phyloP scores from a whole-genome alignment of 2,113 vertebrate genomes.

The Chionomys nivalis region DNA sequence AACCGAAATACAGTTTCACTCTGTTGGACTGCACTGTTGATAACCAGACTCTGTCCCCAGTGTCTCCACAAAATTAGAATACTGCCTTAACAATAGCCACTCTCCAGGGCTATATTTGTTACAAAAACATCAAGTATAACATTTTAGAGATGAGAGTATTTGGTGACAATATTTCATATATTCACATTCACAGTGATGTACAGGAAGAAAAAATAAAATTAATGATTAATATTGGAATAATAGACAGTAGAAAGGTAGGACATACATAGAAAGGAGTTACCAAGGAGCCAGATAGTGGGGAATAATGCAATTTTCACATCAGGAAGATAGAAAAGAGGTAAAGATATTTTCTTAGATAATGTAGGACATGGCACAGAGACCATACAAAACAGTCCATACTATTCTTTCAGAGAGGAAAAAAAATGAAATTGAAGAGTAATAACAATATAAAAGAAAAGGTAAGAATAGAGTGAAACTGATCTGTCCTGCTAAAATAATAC shows the following conservation, averaged over 20 bases:
- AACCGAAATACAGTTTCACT: neutral
- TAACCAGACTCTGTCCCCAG: neutral
- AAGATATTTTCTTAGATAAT: neutral
- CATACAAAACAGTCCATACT: neutral
- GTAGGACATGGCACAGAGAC: neutral
- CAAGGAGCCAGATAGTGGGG: accelerated
- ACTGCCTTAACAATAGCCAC: neutral
- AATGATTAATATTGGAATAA: no score
- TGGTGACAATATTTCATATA: neutral
- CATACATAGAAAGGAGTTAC: no score
- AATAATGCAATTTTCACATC: neutral
- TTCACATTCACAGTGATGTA: neutral
- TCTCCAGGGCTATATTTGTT: neutral
- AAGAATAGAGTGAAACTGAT: neutral
- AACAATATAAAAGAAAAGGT: neutral
- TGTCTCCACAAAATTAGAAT: neutral
- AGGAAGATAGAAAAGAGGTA: neutral
- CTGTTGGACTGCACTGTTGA: neutral
- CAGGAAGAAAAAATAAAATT: neutral
- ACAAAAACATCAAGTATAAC: neutral
- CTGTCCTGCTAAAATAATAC: neutral
- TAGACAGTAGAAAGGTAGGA: neutral
- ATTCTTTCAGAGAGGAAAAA: neutral
- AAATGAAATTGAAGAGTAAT: neutral
- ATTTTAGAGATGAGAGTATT: neutral